These are phyloP conservation scores for Drosophila busckii DNA, from an alignment of 1,140 invertebrate species.

Conservation along the genomic window DNA sequence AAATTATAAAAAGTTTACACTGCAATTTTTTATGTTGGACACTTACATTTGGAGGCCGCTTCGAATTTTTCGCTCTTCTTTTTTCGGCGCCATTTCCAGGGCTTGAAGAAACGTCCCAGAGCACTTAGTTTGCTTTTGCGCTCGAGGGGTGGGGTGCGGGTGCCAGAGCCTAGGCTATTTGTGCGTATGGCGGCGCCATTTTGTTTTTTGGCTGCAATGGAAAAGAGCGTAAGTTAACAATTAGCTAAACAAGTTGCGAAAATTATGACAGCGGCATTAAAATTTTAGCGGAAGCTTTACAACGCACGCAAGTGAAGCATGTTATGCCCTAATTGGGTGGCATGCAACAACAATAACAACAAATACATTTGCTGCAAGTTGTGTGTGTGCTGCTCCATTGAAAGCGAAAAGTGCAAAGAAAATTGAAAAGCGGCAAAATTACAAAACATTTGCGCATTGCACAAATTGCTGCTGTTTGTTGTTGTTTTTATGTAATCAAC, in stretches of 20 bases:
- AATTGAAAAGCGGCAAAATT: constrained; percentile 39
- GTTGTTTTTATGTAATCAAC: constrained; percentile 40
- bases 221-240: constrained; percentile 26
- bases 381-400: constrained; percentile 6
- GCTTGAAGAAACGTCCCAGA: constrained; percentile 96
- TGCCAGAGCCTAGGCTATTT: constrained; percentile 89
- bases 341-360: constrained; percentile 23
- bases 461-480: constrained; percentile 18
- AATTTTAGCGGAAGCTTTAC: constrained; percentile 46
- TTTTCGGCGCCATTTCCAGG: constrained; percentile 99
- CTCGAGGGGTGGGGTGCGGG: constrained; percentile 88
- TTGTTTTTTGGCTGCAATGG: constrained; percentile 92
- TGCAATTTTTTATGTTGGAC: background rate
- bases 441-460: constrained; percentile 29
- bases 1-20: background rate
- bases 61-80: constrained; percentile 99
- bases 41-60: constrained; percentile 96
- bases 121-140: constrained; percentile 96
- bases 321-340: constrained; percentile 37
- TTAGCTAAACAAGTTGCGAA: constrained; percentile 30
- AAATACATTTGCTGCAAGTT: constrained; percentile 3
- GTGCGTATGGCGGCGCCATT: constrained; percentile 93
- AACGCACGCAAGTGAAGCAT: constrained; percentile 30
- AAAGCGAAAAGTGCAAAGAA: constrained; percentile 38
- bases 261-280: constrained; percentile 13